Conservation (phyloP, 2,888 invertebrate genomes). For the Drosophila villosipedis region DNA sequence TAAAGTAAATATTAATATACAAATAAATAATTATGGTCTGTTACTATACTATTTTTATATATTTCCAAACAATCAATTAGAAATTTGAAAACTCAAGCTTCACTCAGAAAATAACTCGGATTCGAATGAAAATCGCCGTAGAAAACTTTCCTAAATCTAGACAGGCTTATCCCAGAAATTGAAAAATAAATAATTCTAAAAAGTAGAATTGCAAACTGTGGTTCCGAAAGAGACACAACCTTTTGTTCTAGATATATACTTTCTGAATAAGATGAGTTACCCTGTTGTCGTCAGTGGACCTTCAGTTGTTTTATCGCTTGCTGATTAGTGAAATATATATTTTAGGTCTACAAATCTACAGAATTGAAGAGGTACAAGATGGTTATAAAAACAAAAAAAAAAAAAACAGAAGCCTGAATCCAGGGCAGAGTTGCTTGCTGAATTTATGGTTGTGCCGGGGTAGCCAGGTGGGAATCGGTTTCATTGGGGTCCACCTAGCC, state of each 20-base stretch:
- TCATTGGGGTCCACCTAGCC: constrained; percentile 22
- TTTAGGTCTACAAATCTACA: neutral
- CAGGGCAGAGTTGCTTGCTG: neutral
- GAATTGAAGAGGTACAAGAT: neutral
- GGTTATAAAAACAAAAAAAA: neutral
- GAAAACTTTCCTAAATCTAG: rapidly evolving
- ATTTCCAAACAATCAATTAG: no score
- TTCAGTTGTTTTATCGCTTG: neutral
- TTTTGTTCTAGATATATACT: neutral
- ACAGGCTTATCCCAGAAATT: neutral
- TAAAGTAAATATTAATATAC: neutral
- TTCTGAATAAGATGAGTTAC: neutral
- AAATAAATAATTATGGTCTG: neutral
- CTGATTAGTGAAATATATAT: neutral
- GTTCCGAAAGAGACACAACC: neutral
- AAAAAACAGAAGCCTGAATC: neutral
- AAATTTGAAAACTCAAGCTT: no score
- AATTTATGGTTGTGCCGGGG: neutral
- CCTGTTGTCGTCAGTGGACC: neutral
- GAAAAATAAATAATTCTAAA: neutral
- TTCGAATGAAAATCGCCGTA: neutral
- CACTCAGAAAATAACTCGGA: no score
- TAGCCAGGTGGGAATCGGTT: neutral
- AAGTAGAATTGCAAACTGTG: neutral
- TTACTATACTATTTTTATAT: neutral